Evolutionary conservation across 2,888 invertebrate species (phyloP), one percentile per base, ranked within the genome.

Genomic region (Coremacera marginata): DNA sequence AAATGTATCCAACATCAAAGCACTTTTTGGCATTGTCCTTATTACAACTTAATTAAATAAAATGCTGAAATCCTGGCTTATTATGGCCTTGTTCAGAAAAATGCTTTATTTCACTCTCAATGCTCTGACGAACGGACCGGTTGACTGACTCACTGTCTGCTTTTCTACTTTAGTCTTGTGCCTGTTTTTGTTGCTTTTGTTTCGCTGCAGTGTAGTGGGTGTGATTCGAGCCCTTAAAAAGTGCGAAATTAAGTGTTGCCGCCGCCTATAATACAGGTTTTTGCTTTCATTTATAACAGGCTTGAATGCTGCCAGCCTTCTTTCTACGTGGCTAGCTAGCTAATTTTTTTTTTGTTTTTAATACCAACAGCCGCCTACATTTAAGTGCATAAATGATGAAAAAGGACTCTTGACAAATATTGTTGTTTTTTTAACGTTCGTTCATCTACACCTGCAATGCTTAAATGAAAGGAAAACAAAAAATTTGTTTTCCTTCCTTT

Each of bases 161-260:
- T 7, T 31, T 8, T 25, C 22, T 68, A 51, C n/a, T 44, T 9
- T 14, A 19, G 37, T 65, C 65, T 65, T 14, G 25, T 44, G 44
- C 44, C 44, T 25, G 60, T 60, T 49, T 44, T 49, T 67, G 67
- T 49, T 49, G 67, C 25, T 67, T 67, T 44, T 44, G 44, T 44
- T 44, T 44, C 31, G 44, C 2, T 55, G 55, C 9, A 22, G n/a
- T 22, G 25, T 70, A 55, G 70, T 22, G 57, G 73, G 73, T 63
- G 74, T 25, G 55, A 65, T 27, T 25, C 31, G 37, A 22, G 55
- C 74, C n/a, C 74, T 74, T 67, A 19, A 74, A 65, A 74, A 51
- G 74, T 67, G 74, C 65, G 74, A 74, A 74, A 52, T 74, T 74
- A 67, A 74, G 74, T 74, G 74, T 74, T 74, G 34, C 65, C 74